These are phyloP conservation scores for Ctena decussata DNA, from an alignment of 2,888 invertebrate species.

Conservation along the genomic window DNA sequence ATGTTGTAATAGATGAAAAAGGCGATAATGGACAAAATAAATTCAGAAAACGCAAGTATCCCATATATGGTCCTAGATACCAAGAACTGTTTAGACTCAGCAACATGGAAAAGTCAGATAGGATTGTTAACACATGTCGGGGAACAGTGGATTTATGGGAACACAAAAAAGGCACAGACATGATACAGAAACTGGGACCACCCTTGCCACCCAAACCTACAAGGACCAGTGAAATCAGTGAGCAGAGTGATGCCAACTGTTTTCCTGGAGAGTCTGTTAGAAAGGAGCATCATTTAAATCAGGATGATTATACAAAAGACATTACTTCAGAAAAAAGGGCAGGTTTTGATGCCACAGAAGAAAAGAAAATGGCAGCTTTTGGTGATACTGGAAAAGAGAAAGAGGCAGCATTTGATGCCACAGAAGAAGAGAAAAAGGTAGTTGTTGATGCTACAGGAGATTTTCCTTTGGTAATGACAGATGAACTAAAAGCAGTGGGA, in stretches of 20 bases:
- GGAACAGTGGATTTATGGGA: not conserved
- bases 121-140: not conserved
- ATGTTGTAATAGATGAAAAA: constrained; percentile 45
- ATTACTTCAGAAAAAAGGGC: too few species aligned
- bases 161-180: not conserved
- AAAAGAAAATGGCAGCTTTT: not conserved
- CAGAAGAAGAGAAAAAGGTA: too few species aligned
- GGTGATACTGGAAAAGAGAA: not conserved
- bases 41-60: not conserved
- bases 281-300: too few species aligned
- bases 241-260: too few species aligned
- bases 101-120: not conserved
- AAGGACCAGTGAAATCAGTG: not conserved
- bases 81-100: not conserved
- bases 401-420: not conserved
- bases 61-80: not conserved
- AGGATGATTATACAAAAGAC: too few species aligned
- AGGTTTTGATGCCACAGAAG: not conserved
- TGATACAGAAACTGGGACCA: not conserved
- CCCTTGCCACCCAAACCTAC: not conserved
- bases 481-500: too few species aligned
- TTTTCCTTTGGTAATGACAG: too few species aligned
- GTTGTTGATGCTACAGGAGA: too few species aligned
- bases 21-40: constrained; percentile 34
- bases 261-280: too few species aligned